Evolutionary conservation across 2,113 vertebrate genomes (phyloP), one percentile per base, ranked within the genome.

Genomic region (Platysternon megacephalum): DNA sequence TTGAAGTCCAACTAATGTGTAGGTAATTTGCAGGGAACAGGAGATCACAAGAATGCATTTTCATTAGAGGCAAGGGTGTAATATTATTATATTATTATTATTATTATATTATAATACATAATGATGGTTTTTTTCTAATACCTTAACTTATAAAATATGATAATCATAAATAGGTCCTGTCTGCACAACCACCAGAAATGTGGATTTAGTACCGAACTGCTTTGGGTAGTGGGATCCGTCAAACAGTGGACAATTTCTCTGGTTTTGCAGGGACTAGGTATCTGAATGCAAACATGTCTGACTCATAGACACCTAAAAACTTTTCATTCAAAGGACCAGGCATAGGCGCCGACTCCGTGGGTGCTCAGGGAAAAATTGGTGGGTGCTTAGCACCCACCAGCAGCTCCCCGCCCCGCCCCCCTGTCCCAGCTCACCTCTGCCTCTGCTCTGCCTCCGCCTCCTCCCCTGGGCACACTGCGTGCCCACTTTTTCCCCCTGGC

Each of bases 271-370:
- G 19, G 2, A 76, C 82, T 21, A 29, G 17, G 19, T 0, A 2
- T 87, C 83, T 55, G 46, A 82, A 55, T 0, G 0, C 6, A 55
- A 32, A 44, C 28, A 21, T 39, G 35, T 42, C 32, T 79, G 56
- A 42, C 52, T 80, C 44, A 78, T 0, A 0, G 22, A 29, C 0
- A 0, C 24, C n/a, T 81, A 82, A 74, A 85, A 49, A 22, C 17
- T 6, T 89, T 44, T 74, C 1, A 1, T 42, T 87, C 0, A 0
- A 42, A 74, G 44, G 35, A 90, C 39, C 0, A 0, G 49, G 0
- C 49, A 49, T 49, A 49, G 49, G 49, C 49, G 2, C 49, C 4
- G 13, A 49, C 49, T 49, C 49, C 14, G 1, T 49, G 49, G 49
- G 49, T 49, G 49, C 49, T 49, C 4, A 1, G 14, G 49, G 13